Conservation (phyloP, 2,797 vertebrate genomes). For the Euphonia xanthogaster region DNA sequence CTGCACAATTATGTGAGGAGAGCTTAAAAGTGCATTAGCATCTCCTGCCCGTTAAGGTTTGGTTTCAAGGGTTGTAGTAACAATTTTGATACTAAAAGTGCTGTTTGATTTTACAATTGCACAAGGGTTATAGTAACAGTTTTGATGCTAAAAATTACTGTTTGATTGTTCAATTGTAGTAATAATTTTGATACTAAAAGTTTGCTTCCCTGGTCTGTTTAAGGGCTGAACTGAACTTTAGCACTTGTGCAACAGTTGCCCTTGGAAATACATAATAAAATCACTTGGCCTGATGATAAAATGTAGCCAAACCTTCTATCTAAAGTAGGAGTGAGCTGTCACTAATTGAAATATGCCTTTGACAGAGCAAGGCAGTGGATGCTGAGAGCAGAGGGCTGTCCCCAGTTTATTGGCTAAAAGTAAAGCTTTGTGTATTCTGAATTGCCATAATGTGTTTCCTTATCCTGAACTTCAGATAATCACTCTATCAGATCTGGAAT, state of each 20-base stretch:
- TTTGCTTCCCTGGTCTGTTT: neutral
- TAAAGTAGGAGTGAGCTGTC: neutral
- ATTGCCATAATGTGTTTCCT: conserved; percentile 63
- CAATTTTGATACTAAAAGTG: neutral
- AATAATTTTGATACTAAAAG: neutral
- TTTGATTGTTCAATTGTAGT: neutral
- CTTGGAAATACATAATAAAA: neutral
- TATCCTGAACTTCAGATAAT: conserved; percentile 88
- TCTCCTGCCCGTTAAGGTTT: neutral
- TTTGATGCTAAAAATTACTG: neutral
- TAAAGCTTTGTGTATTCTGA: neutral
- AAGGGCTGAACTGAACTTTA: conserved; percentile 21
- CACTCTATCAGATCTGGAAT: conserved; percentile 96
- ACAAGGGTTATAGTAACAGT: neutral
- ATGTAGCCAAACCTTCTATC: neutral
- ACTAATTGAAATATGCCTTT: neutral
- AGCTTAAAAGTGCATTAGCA: neutral
- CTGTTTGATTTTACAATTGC: neutral
- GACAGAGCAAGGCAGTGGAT: neutral
- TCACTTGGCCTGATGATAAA: neutral
- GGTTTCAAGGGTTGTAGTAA: neutral
- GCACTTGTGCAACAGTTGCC: neutral
- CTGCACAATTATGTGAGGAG: neutral
- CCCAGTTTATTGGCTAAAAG: neutral
- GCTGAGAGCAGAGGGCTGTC: neutral